Base-by-base conservation (phyloP, 2,888 invertebrate genomes). In the Icerya purchasi region DNA sequence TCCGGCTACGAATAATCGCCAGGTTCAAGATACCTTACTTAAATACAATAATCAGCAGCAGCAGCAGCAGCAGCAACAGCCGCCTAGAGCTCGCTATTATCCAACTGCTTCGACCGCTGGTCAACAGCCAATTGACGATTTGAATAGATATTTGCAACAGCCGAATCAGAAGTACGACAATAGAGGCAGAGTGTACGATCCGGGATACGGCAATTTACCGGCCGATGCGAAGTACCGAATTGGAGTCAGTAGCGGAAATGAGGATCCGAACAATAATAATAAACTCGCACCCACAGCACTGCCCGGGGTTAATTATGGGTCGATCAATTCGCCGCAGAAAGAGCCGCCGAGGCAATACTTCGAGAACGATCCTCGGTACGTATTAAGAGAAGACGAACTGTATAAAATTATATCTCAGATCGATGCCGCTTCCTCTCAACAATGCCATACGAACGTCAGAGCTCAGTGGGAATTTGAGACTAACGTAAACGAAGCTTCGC, bases 391-490 rank as follows among this genome's bases (percentile, higher is more conserved):
- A 21, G 58, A 58, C 65, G 76, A 76, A 66, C 68, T 78, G 1
- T 73, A 77, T 62, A 76, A 78, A 63, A 75, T 84, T 52, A 69
- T 88, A 63, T 76, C 79, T 53, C 81, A 82, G 62, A 76, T 86
- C 23, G 88, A 88, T 69, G 77, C 82, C 25, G 80, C 83, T 67
- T 81, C 86, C 10, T 82, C 86, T 0, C 80, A 83, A 69, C 83
- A 86, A 70, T 89, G 88, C 68, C 85, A 85, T 0, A 82, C 81
- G 57, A 88, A 88, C 70, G 88, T 89, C n/a, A 83, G 80, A 0
- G 85, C 86, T 1, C 89, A 89, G 68, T 89, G 89, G 89, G 82
- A 83, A 70, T 89, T 87, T 68, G 88, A 89, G 72, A 88, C 88
- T 2, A 83, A 88, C 68, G 86, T 88, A 50, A 87, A 86, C 72